Evolutionary conservation across 2,888 invertebrate species (phyloP).

Genomic region (Papilio gigon): DNA sequence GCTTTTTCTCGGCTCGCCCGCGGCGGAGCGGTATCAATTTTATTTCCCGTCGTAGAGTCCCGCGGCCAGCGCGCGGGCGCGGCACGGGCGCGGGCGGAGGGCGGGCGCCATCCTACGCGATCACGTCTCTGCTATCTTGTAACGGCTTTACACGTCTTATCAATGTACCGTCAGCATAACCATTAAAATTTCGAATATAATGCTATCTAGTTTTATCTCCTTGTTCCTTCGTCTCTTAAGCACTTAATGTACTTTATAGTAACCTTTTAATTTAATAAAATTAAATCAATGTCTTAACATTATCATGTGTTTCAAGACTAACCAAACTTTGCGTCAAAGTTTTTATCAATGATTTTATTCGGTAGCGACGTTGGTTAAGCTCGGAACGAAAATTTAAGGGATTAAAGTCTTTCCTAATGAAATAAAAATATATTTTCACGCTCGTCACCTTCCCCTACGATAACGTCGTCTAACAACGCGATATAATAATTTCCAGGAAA

Average conservation of each 20-base stretch:
- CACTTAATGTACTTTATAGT: background rate
- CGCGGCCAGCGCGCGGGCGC: conserved; percentile 45
- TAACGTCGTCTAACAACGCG: conserved; percentile 59
- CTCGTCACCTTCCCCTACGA: conserved; percentile 54
- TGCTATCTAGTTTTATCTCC: background rate
- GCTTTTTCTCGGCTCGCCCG: conserved; percentile 80
- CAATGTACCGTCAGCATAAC: conserved; percentile 10
- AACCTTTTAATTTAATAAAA: background rate
- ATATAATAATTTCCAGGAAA: conserved; percentile 58
- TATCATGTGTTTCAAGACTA: conserved; percentile 25
- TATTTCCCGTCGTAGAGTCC: conserved; percentile 78
- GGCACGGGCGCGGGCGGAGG: background rate
- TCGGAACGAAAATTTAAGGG: conserved; percentile 52
- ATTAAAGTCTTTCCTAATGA: conserved; percentile 55
- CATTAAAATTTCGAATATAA: background rate
- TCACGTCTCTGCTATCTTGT: background rate
- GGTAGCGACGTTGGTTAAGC: conserved; percentile 28
- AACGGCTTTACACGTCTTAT: conserved; percentile 22
- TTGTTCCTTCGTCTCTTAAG: background rate
- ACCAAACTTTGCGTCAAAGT: conserved; percentile 11
- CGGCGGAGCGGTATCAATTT: conserved; percentile 79
- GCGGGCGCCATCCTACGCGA: background rate
- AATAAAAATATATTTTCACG: conserved; percentile 58
- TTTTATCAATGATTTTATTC: conserved; percentile 38
- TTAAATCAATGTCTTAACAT: conserved; percentile 8